These are phyloP conservation scores for Heliocidaris erythrogramma DNA, from an alignment of 35 echinoderm and acorn worm species.

Conservation along the genomic window DNA sequence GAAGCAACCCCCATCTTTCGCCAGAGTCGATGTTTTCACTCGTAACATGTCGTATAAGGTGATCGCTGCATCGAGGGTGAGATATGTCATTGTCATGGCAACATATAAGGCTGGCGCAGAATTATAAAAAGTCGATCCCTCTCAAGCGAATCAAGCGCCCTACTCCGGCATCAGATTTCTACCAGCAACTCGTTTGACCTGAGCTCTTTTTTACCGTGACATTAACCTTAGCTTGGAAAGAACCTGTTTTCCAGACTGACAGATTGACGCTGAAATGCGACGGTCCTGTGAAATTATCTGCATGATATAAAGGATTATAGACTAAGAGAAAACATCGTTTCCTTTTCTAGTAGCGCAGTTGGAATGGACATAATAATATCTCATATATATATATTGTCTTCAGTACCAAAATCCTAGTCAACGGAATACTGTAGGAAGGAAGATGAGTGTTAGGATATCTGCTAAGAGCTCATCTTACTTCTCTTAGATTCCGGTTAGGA, in stretches of 20 bases:
- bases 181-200: not conserved
- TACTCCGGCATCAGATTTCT: not conserved
- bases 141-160: not conserved
- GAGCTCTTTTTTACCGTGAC: not conserved
- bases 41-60: not conserved
- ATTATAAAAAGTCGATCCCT: not conserved
- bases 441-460: not conserved
- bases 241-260: not conserved
- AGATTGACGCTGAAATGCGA: no score
- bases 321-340: no score
- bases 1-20: not conserved
- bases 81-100: not conserved
- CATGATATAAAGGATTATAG: no score
- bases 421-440: not conserved
- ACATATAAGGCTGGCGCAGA: not conserved
- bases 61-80: not conserved
- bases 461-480: not conserved
- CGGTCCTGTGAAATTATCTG: no score
- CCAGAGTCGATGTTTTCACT: not conserved
- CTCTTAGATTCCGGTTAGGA: not conserved
- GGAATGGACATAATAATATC: no score
- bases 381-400: no score
- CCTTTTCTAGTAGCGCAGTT: no score
- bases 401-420: not conserved
- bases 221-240: not conserved